phyloP scores from a whole-genome alignment of 2,797 vertebrate genomes.

The Liasis olivaceus region DNA sequence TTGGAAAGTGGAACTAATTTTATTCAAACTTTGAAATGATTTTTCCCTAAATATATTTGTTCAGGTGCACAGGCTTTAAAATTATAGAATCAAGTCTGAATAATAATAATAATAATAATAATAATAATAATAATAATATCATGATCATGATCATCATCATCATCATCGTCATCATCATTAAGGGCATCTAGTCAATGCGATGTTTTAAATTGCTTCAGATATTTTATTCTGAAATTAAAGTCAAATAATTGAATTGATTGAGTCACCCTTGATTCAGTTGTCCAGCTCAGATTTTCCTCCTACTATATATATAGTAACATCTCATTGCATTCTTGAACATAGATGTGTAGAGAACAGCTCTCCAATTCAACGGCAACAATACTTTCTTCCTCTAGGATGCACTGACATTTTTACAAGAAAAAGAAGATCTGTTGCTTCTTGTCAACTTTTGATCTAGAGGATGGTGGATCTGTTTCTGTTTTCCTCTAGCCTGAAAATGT shows the following conservation, averaged over 20 bases:
- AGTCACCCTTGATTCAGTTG: background rate
- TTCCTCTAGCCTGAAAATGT: background rate
- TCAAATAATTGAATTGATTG: background rate
- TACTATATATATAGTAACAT: background rate
- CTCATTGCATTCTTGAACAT: background rate
- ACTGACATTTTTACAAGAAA: background rate
- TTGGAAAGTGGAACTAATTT: background rate
- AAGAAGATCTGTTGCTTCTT: background rate
- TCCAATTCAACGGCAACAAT: background rate
- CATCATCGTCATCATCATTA: background rate
- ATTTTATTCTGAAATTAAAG: background rate
- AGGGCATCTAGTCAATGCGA: background rate
- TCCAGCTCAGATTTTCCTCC: background rate
- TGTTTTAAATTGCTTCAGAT: background rate
- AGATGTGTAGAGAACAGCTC: background rate
- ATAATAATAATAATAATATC: too few species aligned
- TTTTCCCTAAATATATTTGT: background rate
- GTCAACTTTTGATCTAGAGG: background rate
- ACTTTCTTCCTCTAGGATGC: background rate
- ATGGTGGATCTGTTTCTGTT: background rate
- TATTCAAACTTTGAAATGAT: background rate
- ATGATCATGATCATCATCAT: too few species aligned
- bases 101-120: too few species aligned
- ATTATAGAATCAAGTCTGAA: background rate
- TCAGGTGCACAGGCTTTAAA: background rate